Conservation (phyloP, 64 coral and sea anemone genomes). For the Orbicella faveolata region DNA sequence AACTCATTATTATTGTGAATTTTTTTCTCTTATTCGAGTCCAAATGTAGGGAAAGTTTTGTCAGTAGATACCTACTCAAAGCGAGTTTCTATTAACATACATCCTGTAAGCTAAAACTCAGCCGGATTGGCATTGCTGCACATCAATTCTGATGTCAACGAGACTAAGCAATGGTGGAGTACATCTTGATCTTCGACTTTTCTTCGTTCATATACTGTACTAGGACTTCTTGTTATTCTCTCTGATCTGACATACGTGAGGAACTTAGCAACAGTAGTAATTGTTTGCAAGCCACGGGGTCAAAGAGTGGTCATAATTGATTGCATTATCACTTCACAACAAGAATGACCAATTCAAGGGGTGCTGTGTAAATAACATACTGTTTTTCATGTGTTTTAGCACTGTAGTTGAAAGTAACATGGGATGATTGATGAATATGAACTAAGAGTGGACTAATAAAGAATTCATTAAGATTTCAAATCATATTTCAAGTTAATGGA, state of each 20-base stretch:
- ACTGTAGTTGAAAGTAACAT: background rate
- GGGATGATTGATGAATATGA: background rate
- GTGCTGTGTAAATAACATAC: background rate
- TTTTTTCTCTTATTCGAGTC: no score
- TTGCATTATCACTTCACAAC: slow-evolving; percentile 2
- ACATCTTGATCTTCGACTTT: no score
- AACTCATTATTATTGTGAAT: no score
- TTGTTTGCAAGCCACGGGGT: background rate
- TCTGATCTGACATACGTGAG: background rate
- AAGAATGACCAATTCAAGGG: background rate
- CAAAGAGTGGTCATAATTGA: background rate
- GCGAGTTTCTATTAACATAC: no score
- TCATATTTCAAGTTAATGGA: background rate
- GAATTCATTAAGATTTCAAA: background rate
- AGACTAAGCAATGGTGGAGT: no score
- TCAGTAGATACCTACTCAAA: no score
- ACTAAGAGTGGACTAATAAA: background rate
- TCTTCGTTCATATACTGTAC: background rate
- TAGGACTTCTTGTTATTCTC: background rate
- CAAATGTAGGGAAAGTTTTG: no score
- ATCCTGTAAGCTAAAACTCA: no score
- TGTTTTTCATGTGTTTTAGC: background rate
- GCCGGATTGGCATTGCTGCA: no score
- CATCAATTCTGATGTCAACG: no score
- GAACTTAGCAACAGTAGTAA: background rate